Base-by-base conservation (phyloP, 2,888 invertebrate species). In the Synanthedon tipuliformis region DNA sequence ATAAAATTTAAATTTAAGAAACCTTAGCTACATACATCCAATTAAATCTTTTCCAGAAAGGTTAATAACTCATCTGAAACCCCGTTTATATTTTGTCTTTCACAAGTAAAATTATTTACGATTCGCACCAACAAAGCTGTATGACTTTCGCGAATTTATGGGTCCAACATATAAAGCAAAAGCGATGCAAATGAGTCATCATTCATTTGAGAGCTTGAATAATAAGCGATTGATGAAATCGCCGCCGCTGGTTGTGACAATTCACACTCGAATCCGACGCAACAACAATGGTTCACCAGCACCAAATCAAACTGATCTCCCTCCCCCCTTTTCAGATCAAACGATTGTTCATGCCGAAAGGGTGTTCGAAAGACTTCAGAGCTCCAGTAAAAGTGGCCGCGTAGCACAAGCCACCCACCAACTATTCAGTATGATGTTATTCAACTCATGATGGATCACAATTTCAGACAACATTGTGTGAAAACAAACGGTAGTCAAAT, bases 141-240 rank as follows among this genome's bases (percentile, higher is more conserved):
- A 34, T 34, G 34, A 34, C 51, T 11, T 51, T 40, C 16, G 34
- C 34, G 10, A 34, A 34, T 34, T 34, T 34, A 34, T 34, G 34
- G 34, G 34, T 34, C 34, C 34, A 34, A 13, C 49, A 49, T 12
- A 49, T 18, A 13, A 10, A 49, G 23, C 49, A 12, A 12, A n/a
- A 50, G 12, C 62, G 51, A 63, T 61, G 69, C 68, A 72, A 78
- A 78, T 75, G 71, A 78, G 66, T 76, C 71, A 70, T 76, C 66
- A 69, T 64, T 68, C 69, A 76, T 78, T 77, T 77, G 76, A 74
- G 66, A 64, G 71, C 70, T 71, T 70, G 73, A 79, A 76, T 79
- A 81, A 81, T 80, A 81, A 75, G 75, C 74, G 75, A 81, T 81
- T 80, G 81, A 81, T 81, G 80, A 79, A 81, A 79, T 78, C 79